phyloP scores from a whole-genome alignment of 2,797 vertebrate genomes.

The Uromys caudimaculatus region DNA sequence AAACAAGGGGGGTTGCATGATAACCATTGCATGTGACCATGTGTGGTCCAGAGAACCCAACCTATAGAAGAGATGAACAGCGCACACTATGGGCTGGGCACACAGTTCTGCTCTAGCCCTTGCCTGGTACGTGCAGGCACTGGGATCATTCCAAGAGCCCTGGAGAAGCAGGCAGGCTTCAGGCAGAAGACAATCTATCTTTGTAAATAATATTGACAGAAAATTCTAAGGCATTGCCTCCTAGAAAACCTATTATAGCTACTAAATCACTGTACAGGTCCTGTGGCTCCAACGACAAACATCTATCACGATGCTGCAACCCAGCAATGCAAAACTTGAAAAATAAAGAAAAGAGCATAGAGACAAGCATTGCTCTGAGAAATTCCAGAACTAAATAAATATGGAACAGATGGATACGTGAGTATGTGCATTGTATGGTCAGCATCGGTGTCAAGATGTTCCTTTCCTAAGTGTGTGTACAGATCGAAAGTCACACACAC shows the following conservation, averaged over 20 bases:
- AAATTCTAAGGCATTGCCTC: not conserved
- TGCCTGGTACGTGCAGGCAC: not conserved
- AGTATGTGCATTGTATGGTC: not conserved
- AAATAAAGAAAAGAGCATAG: not conserved
- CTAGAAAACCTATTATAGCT: not conserved
- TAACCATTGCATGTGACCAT: rapidly evolving
- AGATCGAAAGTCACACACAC: not conserved
- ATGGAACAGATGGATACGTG: not conserved
- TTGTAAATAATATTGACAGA: not conserved
- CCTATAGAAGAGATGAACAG: not conserved
- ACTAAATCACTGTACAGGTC: not conserved
- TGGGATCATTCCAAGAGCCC: not conserved
- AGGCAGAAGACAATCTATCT: not conserved
- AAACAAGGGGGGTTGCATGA: not conserved
- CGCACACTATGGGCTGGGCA: not conserved
- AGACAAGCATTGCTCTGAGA: not conserved
- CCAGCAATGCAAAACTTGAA: not conserved
- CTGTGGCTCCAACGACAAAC: not conserved
- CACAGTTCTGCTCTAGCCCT: rapidly evolving
- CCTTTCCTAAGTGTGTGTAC: not conserved
- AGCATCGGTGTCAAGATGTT: not conserved
- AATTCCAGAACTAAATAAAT: not conserved
- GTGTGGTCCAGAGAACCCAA: not conserved
- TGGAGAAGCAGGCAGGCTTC: not conserved
- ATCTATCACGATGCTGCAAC: rapidly evolving